Base-by-base conservation (phyloP, 2,113 vertebrate species). In the Semnornis frantzii region DNA sequence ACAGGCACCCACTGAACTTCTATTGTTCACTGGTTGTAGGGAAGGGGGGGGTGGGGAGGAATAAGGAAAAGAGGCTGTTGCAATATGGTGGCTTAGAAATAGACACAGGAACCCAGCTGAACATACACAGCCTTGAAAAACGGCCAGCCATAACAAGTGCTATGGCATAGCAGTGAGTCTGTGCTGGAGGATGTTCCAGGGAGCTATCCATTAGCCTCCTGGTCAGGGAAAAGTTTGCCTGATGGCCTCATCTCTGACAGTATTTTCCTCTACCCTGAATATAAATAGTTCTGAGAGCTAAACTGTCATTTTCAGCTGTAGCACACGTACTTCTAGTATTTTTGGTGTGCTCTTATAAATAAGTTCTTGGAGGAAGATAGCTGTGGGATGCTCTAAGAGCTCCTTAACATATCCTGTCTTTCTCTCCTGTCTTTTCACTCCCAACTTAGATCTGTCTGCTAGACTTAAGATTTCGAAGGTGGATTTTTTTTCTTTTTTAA, bases 141-240 rank as follows among this genome's bases (percentile, higher is more conserved):
- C 59, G 94, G 93, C 84, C 93, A 94, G 87, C 89, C 89, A 82
- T 91, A 95, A 92, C 82, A 92, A 95, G 92, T 79, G 91, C 78
- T 79, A 72, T 95, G 87, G 85, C 84, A 62, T 9, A 79, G 81
- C 82, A 86, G 48, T 0, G 3, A 87, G 74, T n/a, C 64, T 85
- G 66, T 34, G 63, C 89, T 76, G 78, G 59, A 91, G 59, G 55
- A 91, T 5, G 27, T 89, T 94, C 89, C 60, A 91, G 89, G 82
- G 93, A 95, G 71, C 82, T 87, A 90, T 89, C 79, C 87, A 39
- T 91, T 77, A 92, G 76, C 63, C 65, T 91, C 74, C 23, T 73
- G 7, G 73, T 82, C 55, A 75, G 48, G 78, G 23, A 75, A 82
- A 85, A 58, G 30, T 82, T 93, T 96, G 89, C 92, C 70, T 92